Evolutionary conservation across 1,140 invertebrate genomes (phyloP).

Genomic region (Drosophila ohnishii): DNA sequence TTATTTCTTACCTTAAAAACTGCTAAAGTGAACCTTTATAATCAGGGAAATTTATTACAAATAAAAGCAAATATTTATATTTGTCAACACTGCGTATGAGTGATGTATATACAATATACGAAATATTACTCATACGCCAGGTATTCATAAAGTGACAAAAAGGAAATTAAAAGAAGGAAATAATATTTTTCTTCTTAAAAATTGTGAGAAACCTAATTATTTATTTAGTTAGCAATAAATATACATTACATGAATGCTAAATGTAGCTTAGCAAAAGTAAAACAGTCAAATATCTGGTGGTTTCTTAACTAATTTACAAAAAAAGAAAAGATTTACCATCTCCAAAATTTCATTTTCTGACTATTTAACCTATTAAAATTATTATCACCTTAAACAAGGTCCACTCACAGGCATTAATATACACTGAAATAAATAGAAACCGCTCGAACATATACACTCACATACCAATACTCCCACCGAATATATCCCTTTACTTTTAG

Average conservation of each 20-base stretch:
- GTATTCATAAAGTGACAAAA: neutral
- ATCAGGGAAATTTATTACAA: neutral
- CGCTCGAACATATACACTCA: constrained; percentile 1
- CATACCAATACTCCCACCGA: constrained; percentile 45
- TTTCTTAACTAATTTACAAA: too few species aligned
- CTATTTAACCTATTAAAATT: too few species aligned
- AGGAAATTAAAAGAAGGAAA: too few species aligned
- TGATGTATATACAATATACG: neutral
- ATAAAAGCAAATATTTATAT: neutral
- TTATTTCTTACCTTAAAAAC: neutral
- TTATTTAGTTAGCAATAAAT: too few species aligned
- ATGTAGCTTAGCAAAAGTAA: too few species aligned
- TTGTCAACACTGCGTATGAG: constrained; percentile 1
- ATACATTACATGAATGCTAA: too few species aligned
- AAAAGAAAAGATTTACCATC: too few species aligned
- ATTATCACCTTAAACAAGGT: neutral
- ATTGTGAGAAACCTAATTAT: too few species aligned
- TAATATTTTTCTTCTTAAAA: too few species aligned
- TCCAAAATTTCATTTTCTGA: too few species aligned
- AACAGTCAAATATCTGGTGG: too few species aligned
- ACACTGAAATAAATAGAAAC: constrained; percentile 4
- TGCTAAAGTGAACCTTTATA: neutral
- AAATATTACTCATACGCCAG: constrained; percentile 9
- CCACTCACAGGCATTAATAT: neutral
- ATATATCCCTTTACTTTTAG: constrained; percentile 85